Conservation (phyloP, 2,888 invertebrate genomes). For the Prosapia bicincta region DNA sequence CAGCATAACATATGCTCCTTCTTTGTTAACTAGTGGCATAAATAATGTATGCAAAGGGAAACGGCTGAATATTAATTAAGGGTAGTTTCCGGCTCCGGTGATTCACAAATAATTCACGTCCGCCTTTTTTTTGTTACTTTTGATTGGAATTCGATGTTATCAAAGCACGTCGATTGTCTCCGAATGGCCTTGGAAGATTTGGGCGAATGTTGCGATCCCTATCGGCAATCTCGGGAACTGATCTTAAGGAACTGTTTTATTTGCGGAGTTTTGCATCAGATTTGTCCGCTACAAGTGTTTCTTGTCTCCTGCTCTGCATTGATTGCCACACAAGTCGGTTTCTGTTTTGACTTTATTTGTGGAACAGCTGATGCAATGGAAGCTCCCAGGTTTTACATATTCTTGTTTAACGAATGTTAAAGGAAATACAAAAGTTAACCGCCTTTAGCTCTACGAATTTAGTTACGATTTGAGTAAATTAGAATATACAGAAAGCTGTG, state of each 20-base stretch:
- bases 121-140: background rate
- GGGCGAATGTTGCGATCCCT: background rate
- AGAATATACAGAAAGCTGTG: too few relatives aligned
- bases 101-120: constrained; percentile 18
- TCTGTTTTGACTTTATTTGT: too few relatives aligned
- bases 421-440: too few relatives aligned
- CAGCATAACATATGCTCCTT: background rate
- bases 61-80: constrained; percentile 19
- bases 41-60: constrained; percentile 16
- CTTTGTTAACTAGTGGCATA: background rate
- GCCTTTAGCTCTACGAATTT: too few relatives aligned
- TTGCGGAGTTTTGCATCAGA: background rate
- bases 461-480: too few relatives aligned
- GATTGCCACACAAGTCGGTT: background rate
- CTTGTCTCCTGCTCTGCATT: background rate
- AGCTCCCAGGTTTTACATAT: too few relatives aligned
- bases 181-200: background rate
- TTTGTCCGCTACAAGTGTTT: background rate
- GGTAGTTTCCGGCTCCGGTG: constrained; percentile 19
- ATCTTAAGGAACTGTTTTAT: background rate
- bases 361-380: too few relatives aligned
- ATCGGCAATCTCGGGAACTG: background rate
- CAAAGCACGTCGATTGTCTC: background rate
- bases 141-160: constrained; percentile 12
- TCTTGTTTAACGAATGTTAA: too few relatives aligned